phyloP scores from a whole-genome alignment of 1,140 invertebrate species.

The Rhopalosiphum maidis region DNA sequence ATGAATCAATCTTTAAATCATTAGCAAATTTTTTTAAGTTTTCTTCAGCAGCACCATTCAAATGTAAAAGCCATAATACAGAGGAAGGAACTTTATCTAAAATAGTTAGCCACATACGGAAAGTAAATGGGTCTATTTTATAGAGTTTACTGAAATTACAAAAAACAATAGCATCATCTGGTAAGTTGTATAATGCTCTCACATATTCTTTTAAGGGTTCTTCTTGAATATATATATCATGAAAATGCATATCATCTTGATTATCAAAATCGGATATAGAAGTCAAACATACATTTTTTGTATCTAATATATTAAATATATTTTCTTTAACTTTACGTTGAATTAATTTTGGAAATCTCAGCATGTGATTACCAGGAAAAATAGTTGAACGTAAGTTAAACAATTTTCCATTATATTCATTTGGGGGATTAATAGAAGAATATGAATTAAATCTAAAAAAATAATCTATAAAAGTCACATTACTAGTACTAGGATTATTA shows the following conservation, averaged over 20 bases:
- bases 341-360: conserved; percentile 98
- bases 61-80: conserved; percentile 93
- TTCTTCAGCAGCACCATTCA: conserved; percentile 94
- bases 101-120: conserved; percentile 93
- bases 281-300: too few relatives aligned
- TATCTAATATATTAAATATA: conserved; percentile 68
- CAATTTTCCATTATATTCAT: conserved; percentile 96
- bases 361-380: conserved; percentile 97
- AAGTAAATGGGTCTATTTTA: conserved; percentile 94
- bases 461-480: conserved; percentile 98
- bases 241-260: too few relatives aligned
- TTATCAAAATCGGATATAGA: too few relatives aligned
- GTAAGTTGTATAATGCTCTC: conserved; percentile 69
- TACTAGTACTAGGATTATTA: conserved; percentile 97
- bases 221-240: too few relatives aligned
- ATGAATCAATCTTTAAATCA: conserved; percentile 79
- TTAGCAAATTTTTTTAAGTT: conserved; percentile 88
- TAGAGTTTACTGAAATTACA: conserved; percentile 99
- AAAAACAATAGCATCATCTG: conserved; percentile 94
- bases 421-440: conserved; percentile 85
- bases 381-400: conserved; percentile 92
- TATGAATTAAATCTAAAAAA: conserved; percentile 94
- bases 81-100: conserved; percentile 94
- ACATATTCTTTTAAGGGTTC: too few relatives aligned
- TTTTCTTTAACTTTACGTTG: conserved; percentile 77